These are phyloP conservation scores for Poliocrania exsul DNA, from an alignment of 2,797 vertebrate genomes.

Conservation along the genomic window DNA sequence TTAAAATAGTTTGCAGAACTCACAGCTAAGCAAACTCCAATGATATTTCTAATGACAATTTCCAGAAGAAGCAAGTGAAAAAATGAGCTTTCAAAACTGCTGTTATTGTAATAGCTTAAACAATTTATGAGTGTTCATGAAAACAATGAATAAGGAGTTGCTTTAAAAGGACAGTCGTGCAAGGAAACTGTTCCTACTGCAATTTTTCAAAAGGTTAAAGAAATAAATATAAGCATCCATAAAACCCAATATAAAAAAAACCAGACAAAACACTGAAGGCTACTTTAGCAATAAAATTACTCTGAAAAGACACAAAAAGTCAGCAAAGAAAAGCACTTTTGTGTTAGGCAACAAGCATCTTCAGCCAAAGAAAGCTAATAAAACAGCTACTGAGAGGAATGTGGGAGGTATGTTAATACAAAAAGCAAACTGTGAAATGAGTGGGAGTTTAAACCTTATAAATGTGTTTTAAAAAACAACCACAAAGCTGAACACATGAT, in stretches of 20 bases:
- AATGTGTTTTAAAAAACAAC: background rate
- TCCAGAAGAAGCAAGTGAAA: background rate
- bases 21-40: background rate
- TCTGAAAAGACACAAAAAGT: background rate
- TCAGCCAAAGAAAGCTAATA: slow-evolving; percentile 16
- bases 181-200: background rate
- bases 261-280: background rate
- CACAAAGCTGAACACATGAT: background rate
- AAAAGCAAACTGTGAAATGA: slow-evolving; percentile 4
- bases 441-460: background rate
- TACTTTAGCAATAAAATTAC: background rate
- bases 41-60: background rate
- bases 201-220: background rate
- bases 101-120: background rate
- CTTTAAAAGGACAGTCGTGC: background rate
- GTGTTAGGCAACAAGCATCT: background rate
- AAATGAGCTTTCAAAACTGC: background rate
- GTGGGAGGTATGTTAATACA: background rate
- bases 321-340: background rate
- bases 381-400: background rate
- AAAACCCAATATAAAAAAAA: background rate
- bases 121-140: background rate
- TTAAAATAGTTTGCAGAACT: background rate
- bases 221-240: background rate
- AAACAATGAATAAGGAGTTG: background rate